Evolutionary conservation across 1,140 invertebrate species (phyloP).

Genomic region (Drosophila baimaii): DNA sequence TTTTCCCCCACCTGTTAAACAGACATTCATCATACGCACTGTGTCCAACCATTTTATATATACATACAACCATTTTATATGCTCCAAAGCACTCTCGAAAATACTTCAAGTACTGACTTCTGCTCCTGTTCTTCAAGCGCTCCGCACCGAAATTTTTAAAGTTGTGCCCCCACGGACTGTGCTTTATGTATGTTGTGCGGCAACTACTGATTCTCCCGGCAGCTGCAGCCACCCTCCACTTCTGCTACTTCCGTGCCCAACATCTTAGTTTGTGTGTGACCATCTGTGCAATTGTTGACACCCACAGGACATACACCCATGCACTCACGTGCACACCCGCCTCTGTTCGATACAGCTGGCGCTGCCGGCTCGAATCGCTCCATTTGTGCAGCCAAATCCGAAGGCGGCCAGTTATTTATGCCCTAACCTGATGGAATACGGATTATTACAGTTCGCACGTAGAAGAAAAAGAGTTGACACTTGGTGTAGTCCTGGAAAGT

Average conservation of each 20-base stretch:
- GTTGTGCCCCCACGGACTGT: constrained; percentile 38
- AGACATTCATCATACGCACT: constrained; percentile 65
- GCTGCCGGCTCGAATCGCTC: constrained; percentile 62
- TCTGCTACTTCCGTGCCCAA: constrained; percentile 33
- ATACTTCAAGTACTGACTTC: constrained; percentile 43
- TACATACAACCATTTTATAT: constrained; percentile 5
- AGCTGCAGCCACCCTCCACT: constrained; percentile 59
- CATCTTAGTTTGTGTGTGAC: constrained; percentile 59
- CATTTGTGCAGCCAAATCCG: constrained; percentile 65
- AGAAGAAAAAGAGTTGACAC: background rate
- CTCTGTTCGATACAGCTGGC: constrained; percentile 38
- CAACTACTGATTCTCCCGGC: constrained; percentile 53
- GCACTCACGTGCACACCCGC: constrained; percentile 29
- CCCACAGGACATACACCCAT: constrained; percentile 49
- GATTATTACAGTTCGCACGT: background rate
- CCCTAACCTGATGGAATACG: constrained; percentile 32
- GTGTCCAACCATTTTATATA: constrained; percentile 35
- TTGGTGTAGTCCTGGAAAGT: background rate
- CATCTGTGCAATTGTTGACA: constrained; percentile 80
- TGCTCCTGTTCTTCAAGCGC: background rate
- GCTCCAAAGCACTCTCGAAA: constrained; percentile 24
- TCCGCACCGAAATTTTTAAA: constrained; percentile 56
- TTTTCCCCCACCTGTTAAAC: constrained; percentile 47
- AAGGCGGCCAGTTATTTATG: constrained; percentile 37
- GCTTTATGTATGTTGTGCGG: constrained; percentile 43